Base-by-base conservation (phyloP, 2,888 invertebrate species). In the Limnephilus auricula region DNA sequence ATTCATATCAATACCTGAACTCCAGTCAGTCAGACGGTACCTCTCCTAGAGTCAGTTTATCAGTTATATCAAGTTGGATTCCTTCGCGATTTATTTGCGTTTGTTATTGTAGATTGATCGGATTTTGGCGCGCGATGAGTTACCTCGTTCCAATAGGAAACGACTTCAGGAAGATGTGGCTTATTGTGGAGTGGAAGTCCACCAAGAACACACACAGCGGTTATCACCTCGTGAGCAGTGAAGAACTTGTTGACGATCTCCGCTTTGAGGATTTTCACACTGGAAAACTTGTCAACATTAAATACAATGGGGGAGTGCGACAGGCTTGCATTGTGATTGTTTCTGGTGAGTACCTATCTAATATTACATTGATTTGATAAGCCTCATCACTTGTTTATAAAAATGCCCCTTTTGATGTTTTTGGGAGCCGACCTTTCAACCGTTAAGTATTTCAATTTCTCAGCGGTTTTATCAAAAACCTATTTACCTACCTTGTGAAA, bases 271-370 rank as follows among this genome's bases (percentile, higher is more conserved):
- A 93, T 25, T 89, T 93, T 12, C 93, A 93, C 88, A 93, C 93
- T 13, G 93, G 93, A 31, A 93, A 93, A 85, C 32, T 93, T 2
- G 90, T 93, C 9, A 92, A 91, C 18, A 93, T 93, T 15, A 90
- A 89, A 45, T 40, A 30, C 25, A 91, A 83, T 31, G 92, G 91
- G 25, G 88, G 37, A 13, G 32, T 92, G 25, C 82, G 91, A 50
- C 84, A 91, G 82, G 93, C 93, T 25, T 93, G 93, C 88, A 92
- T 93, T 37, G 93, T 93, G 15, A 93, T 93, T 50, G 90, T 92
- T 78, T 93, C 93, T 31, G 92, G 93, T 93, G 89, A 92, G 90
- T 88, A 32, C 37, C 15, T 80, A 79, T 87, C 12, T 31, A 31
- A 12, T 80, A 80, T 18, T 80, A 31, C 30, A 80, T 80, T 31